Evolutionary conservation across 2,113 vertebrate genomes (phyloP).

Genomic region (Podarcis raffonei): DNA sequence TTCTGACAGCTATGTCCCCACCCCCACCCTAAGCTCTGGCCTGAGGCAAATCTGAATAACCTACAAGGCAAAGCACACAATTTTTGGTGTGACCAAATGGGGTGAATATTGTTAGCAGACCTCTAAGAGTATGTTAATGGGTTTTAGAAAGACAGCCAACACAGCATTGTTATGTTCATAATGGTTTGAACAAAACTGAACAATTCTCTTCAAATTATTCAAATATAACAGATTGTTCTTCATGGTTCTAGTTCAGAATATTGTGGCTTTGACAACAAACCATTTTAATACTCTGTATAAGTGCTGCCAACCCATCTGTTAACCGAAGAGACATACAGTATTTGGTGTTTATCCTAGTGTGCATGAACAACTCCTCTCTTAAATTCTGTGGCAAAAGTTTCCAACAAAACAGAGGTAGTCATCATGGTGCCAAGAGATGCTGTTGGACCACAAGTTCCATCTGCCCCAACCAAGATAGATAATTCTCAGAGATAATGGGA

Average conservation of each 20-base stretch:
- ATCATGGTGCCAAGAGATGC: no score
- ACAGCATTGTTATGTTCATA: conserved; percentile 1
- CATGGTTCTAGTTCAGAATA: conserved; percentile 12
- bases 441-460: no score
- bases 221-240: conserved; percentile 2
- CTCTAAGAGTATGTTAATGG: background rate
- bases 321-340: background rate
- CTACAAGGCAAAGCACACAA: background rate
- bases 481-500: no score
- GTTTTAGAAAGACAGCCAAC: background rate
- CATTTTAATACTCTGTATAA: conserved; percentile 18
- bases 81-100: background rate
- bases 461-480: no score
- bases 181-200: background rate
- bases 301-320: background rate
- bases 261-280: conserved; percentile 35
- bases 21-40: background rate
- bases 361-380: background rate
- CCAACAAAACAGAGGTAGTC: background rate
- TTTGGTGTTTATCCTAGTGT: background rate
- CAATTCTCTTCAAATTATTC: background rate
- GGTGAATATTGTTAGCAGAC: background rate
- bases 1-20: conserved; percentile 1
- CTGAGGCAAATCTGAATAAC: background rate
- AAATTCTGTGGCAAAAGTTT: background rate